These are phyloP conservation scores for Brachypteracias leptosomus DNA, from an alignment of 2,113 vertebrate genomes.

Conservation along the genomic window DNA sequence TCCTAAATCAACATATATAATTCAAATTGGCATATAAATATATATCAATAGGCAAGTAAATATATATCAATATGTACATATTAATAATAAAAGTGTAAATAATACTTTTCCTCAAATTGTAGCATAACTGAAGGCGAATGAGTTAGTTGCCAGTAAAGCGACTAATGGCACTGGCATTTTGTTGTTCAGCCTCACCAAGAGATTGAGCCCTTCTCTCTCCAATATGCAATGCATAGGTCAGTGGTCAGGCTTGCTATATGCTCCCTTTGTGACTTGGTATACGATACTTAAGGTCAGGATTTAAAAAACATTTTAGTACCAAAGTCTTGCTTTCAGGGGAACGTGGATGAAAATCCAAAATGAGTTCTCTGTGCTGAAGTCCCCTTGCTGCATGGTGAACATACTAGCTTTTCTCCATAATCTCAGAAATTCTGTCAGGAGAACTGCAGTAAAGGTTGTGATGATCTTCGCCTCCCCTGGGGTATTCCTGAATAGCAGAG, in stretches of 20 bases:
- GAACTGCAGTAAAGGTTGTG: neutral
- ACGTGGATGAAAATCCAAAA: neutral
- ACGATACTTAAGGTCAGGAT: neutral
- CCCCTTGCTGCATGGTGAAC: neutral
- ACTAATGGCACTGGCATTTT: neutral
- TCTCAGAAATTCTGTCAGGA: neutral
- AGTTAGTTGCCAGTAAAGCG: neutral
- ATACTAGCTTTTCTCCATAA: neutral
- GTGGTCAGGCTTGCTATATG: neutral
- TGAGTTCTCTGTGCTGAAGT: neutral
- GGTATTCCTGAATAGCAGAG: neutral
- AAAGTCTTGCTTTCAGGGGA: neutral
- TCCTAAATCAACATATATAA: neutral
- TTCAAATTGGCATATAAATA: neutral
- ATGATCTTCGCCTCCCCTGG: rapidly evolving
- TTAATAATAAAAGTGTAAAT: neutral
- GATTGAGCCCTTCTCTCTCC: neutral
- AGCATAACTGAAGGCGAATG: neutral
- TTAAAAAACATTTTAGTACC: neutral
- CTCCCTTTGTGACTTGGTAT: neutral
- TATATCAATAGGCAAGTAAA: neutral
- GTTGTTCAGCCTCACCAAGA: neutral
- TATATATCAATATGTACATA: neutral
- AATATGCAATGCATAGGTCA: neutral
- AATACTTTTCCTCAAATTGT: neutral